A percentile compares a stretch with the other conserved stretches of the same genome.
Conservation (phyloP, 2,797 vertebrate species). For the Acropternis orthonyx region DNA sequence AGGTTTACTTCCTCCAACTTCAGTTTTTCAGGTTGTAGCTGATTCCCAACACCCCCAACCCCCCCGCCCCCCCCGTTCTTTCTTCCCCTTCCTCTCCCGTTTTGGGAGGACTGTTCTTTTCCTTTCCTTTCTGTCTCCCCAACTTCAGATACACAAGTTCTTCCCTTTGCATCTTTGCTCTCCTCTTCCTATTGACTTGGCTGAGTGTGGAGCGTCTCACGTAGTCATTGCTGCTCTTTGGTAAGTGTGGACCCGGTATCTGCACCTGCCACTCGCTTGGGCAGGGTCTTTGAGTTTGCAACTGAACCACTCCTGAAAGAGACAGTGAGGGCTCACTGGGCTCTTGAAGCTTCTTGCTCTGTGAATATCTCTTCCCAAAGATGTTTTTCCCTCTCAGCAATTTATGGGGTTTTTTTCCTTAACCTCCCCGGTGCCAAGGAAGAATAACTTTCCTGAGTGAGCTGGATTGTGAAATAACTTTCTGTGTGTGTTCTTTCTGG, state of each 20-base stretch:
- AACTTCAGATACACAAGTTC: neutral
- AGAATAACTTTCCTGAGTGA: slow-evolving; percentile 29
- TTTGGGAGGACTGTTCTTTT: neutral
- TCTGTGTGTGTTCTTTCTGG: neutral
- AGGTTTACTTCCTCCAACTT: slow-evolving; percentile 42
- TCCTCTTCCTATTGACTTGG: neutral
- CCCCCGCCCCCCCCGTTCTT: too few relatives aligned
- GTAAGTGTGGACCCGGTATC: slow-evolving; percentile 39
- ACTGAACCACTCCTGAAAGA: slow-evolving; percentile 52
- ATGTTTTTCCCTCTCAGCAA: slow-evolving; percentile 31
- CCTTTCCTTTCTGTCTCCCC: slow-evolving; percentile 67
- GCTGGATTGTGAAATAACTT: slow-evolving; percentile 32
- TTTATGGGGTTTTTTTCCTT: neutral
- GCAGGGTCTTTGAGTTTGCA: slow-evolving; percentile 34
- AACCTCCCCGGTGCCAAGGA: neutral
- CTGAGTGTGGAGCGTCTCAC: neutral
- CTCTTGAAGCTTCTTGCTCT: slow-evolving; percentile 54
- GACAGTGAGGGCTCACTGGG: slow-evolving; percentile 45
- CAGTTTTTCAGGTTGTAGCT: slow-evolving; percentile 77
- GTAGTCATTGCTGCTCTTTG: slow-evolving; percentile 41
- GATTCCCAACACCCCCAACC: too few relatives aligned
- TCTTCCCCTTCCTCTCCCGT: accelerated
- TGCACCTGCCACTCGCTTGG: neutral
- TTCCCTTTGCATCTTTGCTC: neutral
- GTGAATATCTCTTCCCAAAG: slow-evolving; percentile 62